These are phyloP conservation scores for Drosophila tsacasi DNA, from an alignment of 1,140 invertebrate genomes.

Conservation along the genomic window DNA sequence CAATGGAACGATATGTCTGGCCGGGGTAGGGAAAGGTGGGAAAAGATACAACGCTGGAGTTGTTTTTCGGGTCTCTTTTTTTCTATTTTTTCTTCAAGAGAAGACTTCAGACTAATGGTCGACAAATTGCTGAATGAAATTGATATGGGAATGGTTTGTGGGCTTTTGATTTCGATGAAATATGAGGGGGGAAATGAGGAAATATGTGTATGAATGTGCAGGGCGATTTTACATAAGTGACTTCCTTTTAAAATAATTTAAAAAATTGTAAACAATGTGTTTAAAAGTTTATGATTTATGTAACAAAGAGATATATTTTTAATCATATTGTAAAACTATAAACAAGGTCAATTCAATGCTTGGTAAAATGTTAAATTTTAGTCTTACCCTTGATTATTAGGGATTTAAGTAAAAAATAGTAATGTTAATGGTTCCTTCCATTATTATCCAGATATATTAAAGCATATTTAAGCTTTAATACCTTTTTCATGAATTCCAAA, in stretches of 20 bases:
- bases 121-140: conserved; percentile 74
- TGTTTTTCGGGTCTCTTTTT: conserved; percentile 9
- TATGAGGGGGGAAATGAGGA: too few species aligned
- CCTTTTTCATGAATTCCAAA: neutral
- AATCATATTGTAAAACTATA: neutral
- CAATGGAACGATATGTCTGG: conserved; percentile 48
- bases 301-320: neutral
- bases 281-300: neutral
- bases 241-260: too few species aligned
- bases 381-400: neutral
- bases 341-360: neutral
- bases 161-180: neutral
- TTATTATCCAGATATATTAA: neutral
- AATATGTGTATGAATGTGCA: neutral
- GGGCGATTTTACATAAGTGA: neutral
- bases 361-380: neutral
- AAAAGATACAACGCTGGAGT: conserved; percentile 32
- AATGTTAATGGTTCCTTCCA: neutral
- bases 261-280: neutral
- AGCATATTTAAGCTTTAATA: neutral
- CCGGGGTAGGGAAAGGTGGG: conserved; percentile 43
- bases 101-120: conserved; percentile 56
- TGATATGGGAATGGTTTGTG: conserved; percentile 51
- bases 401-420: neutral
- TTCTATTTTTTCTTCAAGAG: neutral